Base-by-base conservation (phyloP, 2,888 invertebrate genomes). In the Pandemis heparana region DNA sequence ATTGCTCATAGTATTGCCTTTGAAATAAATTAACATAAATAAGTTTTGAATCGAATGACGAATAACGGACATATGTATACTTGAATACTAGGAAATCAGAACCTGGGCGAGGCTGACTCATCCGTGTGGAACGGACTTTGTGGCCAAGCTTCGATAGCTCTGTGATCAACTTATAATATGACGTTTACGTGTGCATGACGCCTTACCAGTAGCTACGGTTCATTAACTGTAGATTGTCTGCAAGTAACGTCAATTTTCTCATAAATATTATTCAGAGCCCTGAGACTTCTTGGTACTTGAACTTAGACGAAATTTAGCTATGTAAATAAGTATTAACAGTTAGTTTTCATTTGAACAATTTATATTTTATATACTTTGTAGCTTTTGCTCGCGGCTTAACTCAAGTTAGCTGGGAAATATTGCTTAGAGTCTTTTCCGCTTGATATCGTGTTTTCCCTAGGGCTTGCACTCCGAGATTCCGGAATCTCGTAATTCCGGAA, bases 61-160 rank as follows among this genome's bases (percentile, higher is more conserved):
- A 74, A 69, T 43, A 39, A 39, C 41, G 53, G 65, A 65, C 32
- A 64, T 64, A 46, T 51, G 51, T n/a, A 46, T 5, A 53, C 53
- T 53, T 77, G 10, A 77, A 77, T 80, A 82, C 81, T 82, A 82
- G 83, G 87, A 86, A 88, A 83, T 81, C 77, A 77, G 81, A 84
- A 81, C 79, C 77, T 69, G 79, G 77, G 79, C 77, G 78, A 82
- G 82, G 83, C 79, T 87, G 88, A 86, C 74, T 87, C 89, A 88
- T 79, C 81, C 80, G 74, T 72, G 79, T 81, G 84, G 84, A 89
- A 88, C 87, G 81, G 74, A 77, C 80, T 82, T 79, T 78, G 81
- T 79, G 83, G 83, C 77, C 81, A 38, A 51, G 82, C 81, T 81
- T 83, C 71, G 77, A 78, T 69, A 38, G 61, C 60, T 70, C 48